phyloP scores from a whole-genome alignment of 2,888 invertebrate genomes.

The Cheilosia variabilis region DNA sequence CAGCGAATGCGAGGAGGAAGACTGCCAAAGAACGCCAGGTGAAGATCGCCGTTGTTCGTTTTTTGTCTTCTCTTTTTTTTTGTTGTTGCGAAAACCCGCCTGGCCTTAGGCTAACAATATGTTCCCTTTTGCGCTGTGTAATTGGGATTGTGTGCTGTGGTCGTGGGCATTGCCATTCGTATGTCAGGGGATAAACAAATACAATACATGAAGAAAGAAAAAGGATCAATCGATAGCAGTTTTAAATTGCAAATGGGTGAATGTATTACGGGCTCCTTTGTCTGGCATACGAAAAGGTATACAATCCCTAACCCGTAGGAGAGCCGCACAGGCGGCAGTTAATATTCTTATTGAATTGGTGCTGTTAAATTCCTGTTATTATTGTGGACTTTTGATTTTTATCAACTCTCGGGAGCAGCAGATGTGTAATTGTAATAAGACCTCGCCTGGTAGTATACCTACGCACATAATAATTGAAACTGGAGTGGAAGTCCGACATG shows the following conservation, averaged over 20 bases:
- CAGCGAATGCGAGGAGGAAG: slow-evolving; percentile 28
- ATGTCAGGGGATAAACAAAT: slow-evolving; percentile 49
- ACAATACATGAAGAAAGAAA: slow-evolving; percentile 25
- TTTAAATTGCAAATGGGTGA: slow-evolving; percentile 72
- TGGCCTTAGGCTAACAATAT: slow-evolving; percentile 56
- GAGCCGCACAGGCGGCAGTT: slow-evolving; percentile 16
- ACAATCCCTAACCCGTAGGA: not conserved
- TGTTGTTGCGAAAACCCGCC: slow-evolving; percentile 15
- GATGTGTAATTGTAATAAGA: slow-evolving; percentile 30
- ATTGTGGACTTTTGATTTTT: slow-evolving; percentile 26
- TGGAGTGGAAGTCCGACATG: no score
- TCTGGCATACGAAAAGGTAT: slow-evolving; percentile 13
- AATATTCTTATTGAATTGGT: slow-evolving; percentile 30
- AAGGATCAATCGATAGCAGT: slow-evolving; percentile 62
- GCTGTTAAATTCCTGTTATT: slow-evolving; percentile 27
- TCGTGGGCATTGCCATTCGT: slow-evolving; percentile 24
- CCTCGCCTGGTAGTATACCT: not conserved
- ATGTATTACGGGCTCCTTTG: slow-evolving; percentile 37
- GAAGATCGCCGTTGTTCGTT: slow-evolving; percentile 63
- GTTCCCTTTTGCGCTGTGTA: slow-evolving; percentile 52
- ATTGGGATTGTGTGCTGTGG: slow-evolving; percentile 60
- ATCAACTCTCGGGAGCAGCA: slow-evolving; percentile 21
- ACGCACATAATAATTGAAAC: no score
- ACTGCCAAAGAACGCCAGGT: slow-evolving; percentile 64
- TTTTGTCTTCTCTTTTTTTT: slow-evolving; percentile 29